Evolutionary conservation across 2,797 vertebrate species (phyloP), one percentile per base, ranked within the genome.

Genomic region (Pteropus rufus): DNA sequence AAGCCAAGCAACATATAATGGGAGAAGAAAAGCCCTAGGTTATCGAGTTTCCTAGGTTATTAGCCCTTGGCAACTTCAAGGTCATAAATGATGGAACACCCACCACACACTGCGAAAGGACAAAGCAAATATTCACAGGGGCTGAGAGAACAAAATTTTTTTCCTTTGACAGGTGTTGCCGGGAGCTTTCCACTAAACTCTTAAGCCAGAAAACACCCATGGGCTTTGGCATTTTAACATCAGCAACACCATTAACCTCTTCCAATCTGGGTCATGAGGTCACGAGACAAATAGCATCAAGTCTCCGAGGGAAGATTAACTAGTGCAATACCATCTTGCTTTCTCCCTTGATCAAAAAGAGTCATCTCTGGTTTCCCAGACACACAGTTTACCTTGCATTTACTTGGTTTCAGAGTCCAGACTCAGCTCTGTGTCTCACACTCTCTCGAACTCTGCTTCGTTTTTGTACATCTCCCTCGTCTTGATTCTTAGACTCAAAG

Each of bases 1-100:
- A 87, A 88, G 84, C 60, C 75, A 91, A 91, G 52, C 36, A 67
- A 77, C 58, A 88, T n/a, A 82, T 36, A 92, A 95, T 49, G 46
- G 46, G 54, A 87, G 56, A 93, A 94, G 52, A 92, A 93, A 92
- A 65, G 69, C 19, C 60, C 46, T 88, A 6, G 8, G 54, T 89
- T 82, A 95, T 89, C 65, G 54, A 73, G 89, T 96, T 67, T 89
- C 34, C 52, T 93, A 88, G 54, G 87, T 94, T 88, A 76, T 18
- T 89, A 76, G 84, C 77, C 82, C 29, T 49, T 69, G 91, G 77
- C 76, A 95, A 95, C n/a, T 62, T 94, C n/a, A 94, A 56, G 80
- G 56, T n/a, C n/a, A 39, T 92, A 39, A 91, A 92, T 96, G 91
- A 89, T 69, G 60, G 81, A 94, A 97, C 56, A 95, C 10, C 81